phyloP scores from a whole-genome alignment of 2,888 invertebrate species.

The Chymomyza procnemis region DNA sequence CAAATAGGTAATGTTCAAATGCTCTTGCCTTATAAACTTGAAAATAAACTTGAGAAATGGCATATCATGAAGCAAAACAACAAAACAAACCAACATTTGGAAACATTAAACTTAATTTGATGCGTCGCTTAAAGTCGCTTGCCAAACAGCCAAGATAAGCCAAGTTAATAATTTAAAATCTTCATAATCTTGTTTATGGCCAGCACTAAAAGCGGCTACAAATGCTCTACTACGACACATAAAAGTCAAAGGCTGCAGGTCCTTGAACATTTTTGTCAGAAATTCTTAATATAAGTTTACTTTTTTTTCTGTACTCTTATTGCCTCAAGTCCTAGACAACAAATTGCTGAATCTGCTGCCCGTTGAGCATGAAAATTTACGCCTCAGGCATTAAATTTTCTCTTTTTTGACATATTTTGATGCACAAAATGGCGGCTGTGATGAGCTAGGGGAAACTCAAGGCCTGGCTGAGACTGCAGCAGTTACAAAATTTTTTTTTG shows the following conservation, averaged over 20 bases:
- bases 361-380: slow-evolving; percentile 16
- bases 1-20: background rate
- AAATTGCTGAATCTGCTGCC: slow-evolving; percentile 4
- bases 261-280: background rate
- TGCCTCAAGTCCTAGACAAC: background rate
- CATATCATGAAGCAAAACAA: background rate
- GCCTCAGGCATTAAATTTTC: slow-evolving; percentile 20
- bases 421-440: background rate
- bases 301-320: background rate
- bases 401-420: slow-evolving; percentile 6
- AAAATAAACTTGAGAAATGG: background rate
- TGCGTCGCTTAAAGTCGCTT: background rate
- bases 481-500: slow-evolving; percentile 4
- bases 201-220: background rate
- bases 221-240: background rate
- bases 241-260: background rate
- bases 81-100: background rate
- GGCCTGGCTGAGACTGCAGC: background rate
- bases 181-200: background rate
- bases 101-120: background rate
- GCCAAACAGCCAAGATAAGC: background rate
- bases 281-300: background rate
- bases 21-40: background rate
- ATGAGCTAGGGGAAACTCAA: background rate
- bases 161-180: background rate